These are phyloP conservation scores for Cynaeus angustus DNA, from an alignment of 2,888 invertebrate genomes.

Conservation along the genomic window DNA sequence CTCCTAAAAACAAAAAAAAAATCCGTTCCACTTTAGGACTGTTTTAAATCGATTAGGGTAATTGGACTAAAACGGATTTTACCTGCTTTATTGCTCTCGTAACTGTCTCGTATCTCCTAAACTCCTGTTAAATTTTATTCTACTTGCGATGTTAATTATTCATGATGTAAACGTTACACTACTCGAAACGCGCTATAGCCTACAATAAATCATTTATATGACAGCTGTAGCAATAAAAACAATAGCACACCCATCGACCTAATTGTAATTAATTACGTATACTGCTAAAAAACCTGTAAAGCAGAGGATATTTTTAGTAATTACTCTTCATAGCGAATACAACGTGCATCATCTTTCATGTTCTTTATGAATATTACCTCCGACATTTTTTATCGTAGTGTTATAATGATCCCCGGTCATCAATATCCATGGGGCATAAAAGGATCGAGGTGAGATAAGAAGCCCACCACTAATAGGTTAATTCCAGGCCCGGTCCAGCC, in stretches of 20 bases:
- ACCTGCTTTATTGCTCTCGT: no score
- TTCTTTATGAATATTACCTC: slow-evolving; percentile 33
- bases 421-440: slow-evolving; percentile 53
- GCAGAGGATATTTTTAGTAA: slow-evolving; percentile 42
- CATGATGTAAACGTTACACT: slow-evolving; percentile 18
- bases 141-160: background rate
- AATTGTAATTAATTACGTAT: slow-evolving; percentile 47
- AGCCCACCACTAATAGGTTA: slow-evolving; percentile 63
- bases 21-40: no score
- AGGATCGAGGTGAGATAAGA: slow-evolving; percentile 61
- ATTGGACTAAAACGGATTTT: no score
- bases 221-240: slow-evolving; percentile 35
- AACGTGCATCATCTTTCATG: slow-evolving; percentile 43
- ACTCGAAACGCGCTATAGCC: slow-evolving; percentile 15
- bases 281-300: slow-evolving; percentile 32
- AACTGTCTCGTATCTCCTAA: no score
- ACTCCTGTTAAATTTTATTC: no score
- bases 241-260: slow-evolving; percentile 30
- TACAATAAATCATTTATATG: slow-evolving; percentile 21
- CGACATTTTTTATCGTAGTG: slow-evolving; percentile 35
- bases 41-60: no score
- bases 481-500: slow-evolving; percentile 61
- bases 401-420: slow-evolving; percentile 51
- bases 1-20: background rate
- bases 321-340: slow-evolving; percentile 42